Evolutionary conservation across 2,888 invertebrate genomes (phyloP).

Genomic region (Sthenelais limicola): DNA sequence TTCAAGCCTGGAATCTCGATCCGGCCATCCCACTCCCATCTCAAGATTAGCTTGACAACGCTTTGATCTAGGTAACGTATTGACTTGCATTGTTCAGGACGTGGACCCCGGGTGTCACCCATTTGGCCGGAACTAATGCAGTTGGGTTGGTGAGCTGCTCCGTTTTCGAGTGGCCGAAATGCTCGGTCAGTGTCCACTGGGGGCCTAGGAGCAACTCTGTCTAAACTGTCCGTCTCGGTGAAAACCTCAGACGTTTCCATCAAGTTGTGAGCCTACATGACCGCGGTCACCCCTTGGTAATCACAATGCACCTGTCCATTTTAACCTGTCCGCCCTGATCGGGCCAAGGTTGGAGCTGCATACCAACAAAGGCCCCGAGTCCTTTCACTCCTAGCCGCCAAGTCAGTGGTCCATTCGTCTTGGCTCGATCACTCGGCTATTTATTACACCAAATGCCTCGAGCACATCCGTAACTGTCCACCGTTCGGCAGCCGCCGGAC

Average conservation of each 20-base stretch:
- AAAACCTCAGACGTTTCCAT: no score
- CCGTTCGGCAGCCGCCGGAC: no score
- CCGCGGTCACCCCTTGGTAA: background rate
- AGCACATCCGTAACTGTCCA: no score
- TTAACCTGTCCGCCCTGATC: background rate
- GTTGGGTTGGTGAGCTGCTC: no score
- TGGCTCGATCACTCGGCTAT: background rate
- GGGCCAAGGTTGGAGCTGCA: background rate
- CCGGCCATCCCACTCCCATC: slow-evolving; percentile 8
- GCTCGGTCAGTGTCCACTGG: background rate
- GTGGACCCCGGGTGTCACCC: slow-evolving; percentile 14
- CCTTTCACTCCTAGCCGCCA: background rate
- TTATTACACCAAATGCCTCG: no score
- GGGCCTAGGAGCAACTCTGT: background rate
- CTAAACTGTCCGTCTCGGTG: no score
- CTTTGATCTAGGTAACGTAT: slow-evolving; percentile 37
- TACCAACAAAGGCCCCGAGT: background rate
- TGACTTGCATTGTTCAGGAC: slow-evolving; percentile 27
- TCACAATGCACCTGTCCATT: slow-evolving; percentile 11
- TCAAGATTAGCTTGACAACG: slow-evolving; percentile 19
- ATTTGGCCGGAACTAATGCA: slow-evolving; percentile 9
- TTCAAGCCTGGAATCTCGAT: background rate
- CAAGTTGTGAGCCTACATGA: no score
- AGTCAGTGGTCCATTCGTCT: background rate
- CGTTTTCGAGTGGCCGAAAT: background rate